Evolutionary conservation across 2,888 invertebrate species (phyloP).

Genomic region (Pegoplata infirma): DNA sequence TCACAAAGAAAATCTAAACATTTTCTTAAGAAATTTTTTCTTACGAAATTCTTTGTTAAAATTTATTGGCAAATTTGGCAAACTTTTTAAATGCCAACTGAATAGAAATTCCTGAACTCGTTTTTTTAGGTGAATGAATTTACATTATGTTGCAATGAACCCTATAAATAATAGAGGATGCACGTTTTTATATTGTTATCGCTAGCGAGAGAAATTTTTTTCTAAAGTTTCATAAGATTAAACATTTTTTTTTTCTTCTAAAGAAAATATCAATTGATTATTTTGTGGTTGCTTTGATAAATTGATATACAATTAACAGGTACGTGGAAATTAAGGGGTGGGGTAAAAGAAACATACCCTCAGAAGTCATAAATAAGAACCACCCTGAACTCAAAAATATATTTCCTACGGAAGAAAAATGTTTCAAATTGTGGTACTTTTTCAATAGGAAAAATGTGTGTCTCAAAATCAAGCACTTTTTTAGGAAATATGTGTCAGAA

Average conservation of each 20-base stretch:
- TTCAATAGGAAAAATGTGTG: no score
- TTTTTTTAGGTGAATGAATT: conserved; percentile 55
- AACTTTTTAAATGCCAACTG: conserved; percentile 44
- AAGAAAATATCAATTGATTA: neutral
- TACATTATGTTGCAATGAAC: conserved; percentile 33
- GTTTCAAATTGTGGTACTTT: no score
- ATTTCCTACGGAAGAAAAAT: no score
- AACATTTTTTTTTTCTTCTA: neutral
- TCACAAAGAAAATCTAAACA: conserved; percentile 8
- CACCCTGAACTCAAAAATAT: no score
- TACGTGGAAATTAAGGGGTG: no score
- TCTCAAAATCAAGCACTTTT: no score
- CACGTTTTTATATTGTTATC: neutral
- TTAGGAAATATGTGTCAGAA: no score
- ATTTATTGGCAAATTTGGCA: conserved; percentile 43
- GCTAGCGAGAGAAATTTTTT: neutral
- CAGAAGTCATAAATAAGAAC: no score
- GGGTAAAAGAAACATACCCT: no score
- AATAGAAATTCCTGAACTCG: conserved; percentile 28
- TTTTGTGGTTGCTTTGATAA: no score
- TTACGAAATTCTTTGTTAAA: conserved; percentile 37
- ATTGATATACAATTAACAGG: no score
- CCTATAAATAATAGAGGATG: neutral
- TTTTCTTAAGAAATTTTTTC: conserved; percentile 21
- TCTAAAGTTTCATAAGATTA: neutral